A percentile compares a stretch with the other conserved stretches of the same genome.
phyloP scores from a whole-genome alignment of 2,113 vertebrate genomes.

The Camelus bactrianus region DNA sequence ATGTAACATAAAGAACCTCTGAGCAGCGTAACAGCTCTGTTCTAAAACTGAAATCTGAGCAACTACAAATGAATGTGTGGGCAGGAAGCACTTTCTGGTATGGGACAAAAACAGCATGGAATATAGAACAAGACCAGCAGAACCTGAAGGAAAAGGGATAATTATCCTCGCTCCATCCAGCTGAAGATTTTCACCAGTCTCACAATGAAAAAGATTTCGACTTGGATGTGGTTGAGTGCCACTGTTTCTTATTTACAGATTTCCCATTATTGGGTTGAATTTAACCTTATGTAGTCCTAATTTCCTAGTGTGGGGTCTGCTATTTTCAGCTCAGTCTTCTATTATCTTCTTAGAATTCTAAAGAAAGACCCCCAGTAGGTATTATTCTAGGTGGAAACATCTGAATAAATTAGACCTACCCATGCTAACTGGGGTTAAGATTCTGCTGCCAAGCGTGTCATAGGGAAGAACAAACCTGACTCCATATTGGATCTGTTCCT shows the following conservation, averaged over 20 bases:
- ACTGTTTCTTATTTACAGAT: background rate
- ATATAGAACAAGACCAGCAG: background rate
- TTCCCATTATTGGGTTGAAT: background rate
- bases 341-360: background rate
- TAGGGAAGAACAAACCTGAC: no score
- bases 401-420: background rate
- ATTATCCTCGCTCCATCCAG: background rate
- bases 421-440: background rate
- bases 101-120: background rate
- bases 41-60: constrained; percentile 25
- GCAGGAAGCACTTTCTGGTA: background rate
- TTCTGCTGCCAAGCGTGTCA: background rate
- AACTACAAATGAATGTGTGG: background rate
- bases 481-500: no score
- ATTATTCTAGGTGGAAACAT: background rate
- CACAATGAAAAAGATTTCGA: background rate
- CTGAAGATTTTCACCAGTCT: background rate
- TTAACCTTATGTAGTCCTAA: background rate
- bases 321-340: constrained; percentile 18
- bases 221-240: background rate
- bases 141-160: background rate
- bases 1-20: constrained; percentile 21
- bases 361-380: background rate
- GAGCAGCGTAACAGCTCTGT: background rate
- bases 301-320: background rate